These are phyloP conservation scores for Deilephila porcellus DNA, from an alignment of 2,888 invertebrate species.

Conservation along the genomic window DNA sequence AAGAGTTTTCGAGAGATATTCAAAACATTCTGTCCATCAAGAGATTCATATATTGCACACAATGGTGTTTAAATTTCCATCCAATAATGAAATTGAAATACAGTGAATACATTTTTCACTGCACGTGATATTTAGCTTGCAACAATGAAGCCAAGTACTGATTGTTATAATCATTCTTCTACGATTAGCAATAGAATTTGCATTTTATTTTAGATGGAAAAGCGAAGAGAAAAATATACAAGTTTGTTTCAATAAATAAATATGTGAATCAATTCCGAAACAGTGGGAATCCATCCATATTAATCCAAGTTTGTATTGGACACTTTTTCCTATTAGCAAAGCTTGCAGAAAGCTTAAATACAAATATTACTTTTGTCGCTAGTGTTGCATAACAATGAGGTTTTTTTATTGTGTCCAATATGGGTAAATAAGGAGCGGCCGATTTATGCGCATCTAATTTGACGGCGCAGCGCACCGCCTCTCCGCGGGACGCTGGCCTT, in stretches of 20 bases:
- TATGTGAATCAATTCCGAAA: not conserved
- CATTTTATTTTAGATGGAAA: not conserved
- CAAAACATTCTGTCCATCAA: conserved; percentile 48
- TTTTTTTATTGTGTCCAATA: conserved; percentile 39
- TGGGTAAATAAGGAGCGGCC: conserved; percentile 39
- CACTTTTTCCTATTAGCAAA: conserved; percentile 7
- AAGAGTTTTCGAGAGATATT: conserved; percentile 32
- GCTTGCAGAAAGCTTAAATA: not conserved
- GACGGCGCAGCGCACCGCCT: conserved; percentile 56
- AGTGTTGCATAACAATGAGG: conserved; percentile 37
- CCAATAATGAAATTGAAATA: conserved; percentile 48
- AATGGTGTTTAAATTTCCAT: conserved; percentile 64
- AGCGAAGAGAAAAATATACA: not conserved
- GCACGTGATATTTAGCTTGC: not conserved
- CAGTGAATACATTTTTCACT: conserved; percentile 31
- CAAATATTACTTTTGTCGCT: not conserved
- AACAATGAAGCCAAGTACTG: not conserved
- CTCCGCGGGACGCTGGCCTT: conserved; percentile 61
- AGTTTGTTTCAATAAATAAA: not conserved
- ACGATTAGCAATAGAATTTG: not conserved
- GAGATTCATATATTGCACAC: conserved; percentile 51
- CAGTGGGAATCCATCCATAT: not conserved
- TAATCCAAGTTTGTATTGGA: not conserved
- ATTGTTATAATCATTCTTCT: not conserved
- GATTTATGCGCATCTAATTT: conserved; percentile 83